Evolutionary conservation across 2,797 vertebrate species (phyloP), one percentile per base, ranked within the genome.

Genomic region (Oreochromis grahami): DNA sequence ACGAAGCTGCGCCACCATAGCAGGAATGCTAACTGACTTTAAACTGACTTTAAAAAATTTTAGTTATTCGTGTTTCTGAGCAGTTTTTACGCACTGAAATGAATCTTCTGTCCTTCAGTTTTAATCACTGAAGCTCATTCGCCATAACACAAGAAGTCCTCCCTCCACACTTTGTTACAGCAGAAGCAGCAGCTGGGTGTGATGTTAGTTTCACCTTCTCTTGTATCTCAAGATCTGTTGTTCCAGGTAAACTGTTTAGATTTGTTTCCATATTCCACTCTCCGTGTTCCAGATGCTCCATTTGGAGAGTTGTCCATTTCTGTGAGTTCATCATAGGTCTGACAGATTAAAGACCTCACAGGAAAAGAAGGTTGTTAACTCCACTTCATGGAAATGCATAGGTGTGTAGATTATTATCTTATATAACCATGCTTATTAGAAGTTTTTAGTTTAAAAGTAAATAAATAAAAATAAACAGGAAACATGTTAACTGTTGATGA

Each of bases 371-470:
- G 52, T 26, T 55, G 12, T 55, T 55, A 55, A 26, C 52, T 55
- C 52, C 21, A 55, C 52, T 55, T 26, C 4, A 55, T 55, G 7
- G 12, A 55, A 55, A 55, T 14, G 21, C 52, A 55, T 1, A 55
- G 52, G 52, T 55, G n/a, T 52, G 21, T 55, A 0, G 0, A 55
- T 55, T 55, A 1, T 26, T 55, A 55, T 55, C 52, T 55, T 55
- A 55, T 8, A 55, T 26, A 55, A 26, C 4, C 2, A 4, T 26
- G 52, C 21, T 55, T 55, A 26, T 55, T 55, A 5, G 21, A 55
- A 26, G 26, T 26, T 55, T 55, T 55, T 55, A 55, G 52, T 26
- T 14, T 55, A 55, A 55, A 55, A 55, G 12, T 52, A 21, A 21
- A 52, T 5, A 52, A 52, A 52, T 12, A 52, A 21, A 52, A 52